Evolutionary conservation across 2,797 vertebrate genomes (phyloP).

Genomic region (Sternarchorhynchus goeldii): DNA sequence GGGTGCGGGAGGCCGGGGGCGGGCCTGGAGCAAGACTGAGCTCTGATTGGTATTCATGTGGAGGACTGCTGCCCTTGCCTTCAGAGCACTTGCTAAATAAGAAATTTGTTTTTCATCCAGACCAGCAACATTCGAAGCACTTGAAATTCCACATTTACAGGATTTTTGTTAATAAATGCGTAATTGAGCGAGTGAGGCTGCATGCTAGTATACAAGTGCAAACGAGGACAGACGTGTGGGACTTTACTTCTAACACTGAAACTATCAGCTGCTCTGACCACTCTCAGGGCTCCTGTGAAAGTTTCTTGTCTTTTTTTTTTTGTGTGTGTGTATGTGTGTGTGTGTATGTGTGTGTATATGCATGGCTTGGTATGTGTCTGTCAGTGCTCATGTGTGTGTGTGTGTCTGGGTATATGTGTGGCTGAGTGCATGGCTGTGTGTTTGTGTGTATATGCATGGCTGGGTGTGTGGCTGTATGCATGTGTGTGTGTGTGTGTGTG

Average conservation of each 20-base stretch:
- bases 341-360: neutral
- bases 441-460: too few species aligned
- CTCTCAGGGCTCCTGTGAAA: neutral
- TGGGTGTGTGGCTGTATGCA: too few species aligned
- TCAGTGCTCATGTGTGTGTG: neutral
- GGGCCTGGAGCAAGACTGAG: conserved; percentile 7
- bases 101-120: conserved; percentile 33
- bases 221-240: neutral
- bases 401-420: too few species aligned
- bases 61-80: conserved; percentile 17
- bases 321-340: conserved; percentile 17
- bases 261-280: too few species aligned
- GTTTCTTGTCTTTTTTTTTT: conserved; percentile 25
- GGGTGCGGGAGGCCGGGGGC: conserved; percentile 22
- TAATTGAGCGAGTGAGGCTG: conserved; percentile 74
- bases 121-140: conserved; percentile 47
- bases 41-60: conserved; percentile 36
- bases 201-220: conserved; percentile 46
- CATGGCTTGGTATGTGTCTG: too few species aligned
- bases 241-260: too few species aligned
- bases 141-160: conserved; percentile 76
- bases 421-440: too few species aligned
- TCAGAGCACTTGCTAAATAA: conserved; percentile 28
- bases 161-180: conserved; percentile 77
- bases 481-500: too few species aligned